A percentile compares a stretch with the other conserved stretches of the same genome.
Evolutionary conservation across 2,113 vertebrate species (phyloP).

Genomic region (Papio anubis): DNA sequence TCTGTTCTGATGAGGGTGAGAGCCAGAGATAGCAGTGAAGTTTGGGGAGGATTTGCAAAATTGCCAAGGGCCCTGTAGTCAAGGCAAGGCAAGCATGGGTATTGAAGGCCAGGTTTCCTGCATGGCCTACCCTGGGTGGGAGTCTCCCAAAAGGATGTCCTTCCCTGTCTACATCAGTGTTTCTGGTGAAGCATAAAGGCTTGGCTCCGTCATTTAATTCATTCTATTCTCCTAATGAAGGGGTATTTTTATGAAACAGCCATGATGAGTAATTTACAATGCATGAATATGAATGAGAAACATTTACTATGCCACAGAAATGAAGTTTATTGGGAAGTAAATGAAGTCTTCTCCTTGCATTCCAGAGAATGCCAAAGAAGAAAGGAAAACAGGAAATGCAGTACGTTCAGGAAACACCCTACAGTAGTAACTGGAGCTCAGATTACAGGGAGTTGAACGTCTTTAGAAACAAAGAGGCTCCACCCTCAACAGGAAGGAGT

Average conservation of each 20-base stretch:
- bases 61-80: not conserved
- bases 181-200: not conserved
- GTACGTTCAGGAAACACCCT: not conserved
- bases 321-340: slow-evolving; percentile 77
- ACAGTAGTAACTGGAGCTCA: not conserved
- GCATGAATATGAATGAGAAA: slow-evolving; percentile 36
- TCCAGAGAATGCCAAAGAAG: slow-evolving; percentile 60
- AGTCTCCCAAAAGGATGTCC: not conserved
- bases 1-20: not conserved
- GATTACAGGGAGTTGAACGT: not conserved
- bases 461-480: not conserved
- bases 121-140: not conserved
- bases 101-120: not conserved
- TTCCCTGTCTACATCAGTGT: not conserved
- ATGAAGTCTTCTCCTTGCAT: slow-evolving; percentile 57
- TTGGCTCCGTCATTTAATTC: not conserved
- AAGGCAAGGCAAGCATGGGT: not conserved
- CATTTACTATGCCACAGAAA: slow-evolving; percentile 74
- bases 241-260: slow-evolving; percentile 11
- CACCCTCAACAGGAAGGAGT: not conserved
- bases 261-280: not conserved
- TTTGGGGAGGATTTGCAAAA: not conserved
- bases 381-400: slow-evolving; percentile 40
- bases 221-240: not conserved
- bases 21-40: not conserved